Evolutionary conservation across 2,888 invertebrate species (phyloP).

Genomic region (Neria commutata): DNA sequence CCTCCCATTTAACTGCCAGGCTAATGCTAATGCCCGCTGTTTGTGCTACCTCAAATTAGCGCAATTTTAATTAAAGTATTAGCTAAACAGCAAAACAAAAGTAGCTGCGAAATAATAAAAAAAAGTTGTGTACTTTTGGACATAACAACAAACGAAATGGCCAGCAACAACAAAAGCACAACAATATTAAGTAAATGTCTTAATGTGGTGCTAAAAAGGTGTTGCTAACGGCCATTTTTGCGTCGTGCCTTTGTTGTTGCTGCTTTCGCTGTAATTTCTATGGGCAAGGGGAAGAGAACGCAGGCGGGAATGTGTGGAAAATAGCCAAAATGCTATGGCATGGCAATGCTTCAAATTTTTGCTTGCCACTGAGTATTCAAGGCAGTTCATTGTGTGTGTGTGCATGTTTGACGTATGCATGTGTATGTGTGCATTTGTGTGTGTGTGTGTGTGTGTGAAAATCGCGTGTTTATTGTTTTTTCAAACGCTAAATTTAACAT

Average conservation of each 20-base stretch:
- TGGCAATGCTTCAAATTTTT: too few relatives aligned
- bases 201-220: conserved; percentile 23
- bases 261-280: not conserved
- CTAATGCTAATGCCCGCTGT: too few relatives aligned
- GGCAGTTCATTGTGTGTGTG: not conserved
- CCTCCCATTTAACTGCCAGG: too few relatives aligned
- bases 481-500: not conserved
- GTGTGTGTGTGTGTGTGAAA: not conserved
- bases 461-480: conserved; percentile 15
- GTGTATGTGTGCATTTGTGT: not conserved
- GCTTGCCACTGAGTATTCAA: too few relatives aligned
- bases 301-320: not conserved
- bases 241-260: not conserved
- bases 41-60: too few relatives aligned
- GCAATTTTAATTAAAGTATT: conserved; percentile 15
- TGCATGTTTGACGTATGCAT: not conserved
- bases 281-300: not conserved
- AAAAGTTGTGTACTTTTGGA: not conserved
- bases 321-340: conserved; percentile 2
- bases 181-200: conserved; percentile 12
- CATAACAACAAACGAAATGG: not conserved
- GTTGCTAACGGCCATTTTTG: conserved; percentile 2
- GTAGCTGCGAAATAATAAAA: not conserved
- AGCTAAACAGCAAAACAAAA: conserved; percentile 1
- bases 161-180: too few relatives aligned